These are phyloP conservation scores for Ernsta delagoae DNA, from an alignment of 2,888 invertebrate species.

Conservation along the genomic window DNA sequence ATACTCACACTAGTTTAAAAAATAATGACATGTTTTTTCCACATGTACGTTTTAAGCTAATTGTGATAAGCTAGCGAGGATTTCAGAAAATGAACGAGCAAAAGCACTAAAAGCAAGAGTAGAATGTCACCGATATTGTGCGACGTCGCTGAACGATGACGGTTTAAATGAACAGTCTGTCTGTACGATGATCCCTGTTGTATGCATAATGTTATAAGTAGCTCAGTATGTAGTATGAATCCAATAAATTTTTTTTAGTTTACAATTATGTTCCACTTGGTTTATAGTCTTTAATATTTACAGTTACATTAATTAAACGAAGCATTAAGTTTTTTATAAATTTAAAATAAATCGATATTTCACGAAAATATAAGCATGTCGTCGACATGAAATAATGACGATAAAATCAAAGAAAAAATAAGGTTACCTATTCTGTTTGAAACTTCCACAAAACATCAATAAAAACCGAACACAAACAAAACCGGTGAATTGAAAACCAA, in stretches of 20 bases:
- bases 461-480: slow-evolving; percentile 6
- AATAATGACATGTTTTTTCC: too few species aligned
- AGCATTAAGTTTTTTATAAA: too few species aligned
- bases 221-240: background rate
- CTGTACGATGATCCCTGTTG: too few species aligned
- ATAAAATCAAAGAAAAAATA: background rate
- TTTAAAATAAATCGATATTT: too few species aligned
- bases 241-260: too few species aligned
- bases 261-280: too few species aligned
- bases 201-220: slow-evolving; percentile 22
- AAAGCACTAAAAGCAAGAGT: slow-evolving; percentile 2
- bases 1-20: too few species aligned
- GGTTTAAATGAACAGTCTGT: slow-evolving; percentile 45
- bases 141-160: slow-evolving; percentile 27
- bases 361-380: too few species aligned
- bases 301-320: too few species aligned
- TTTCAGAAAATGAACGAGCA: slow-evolving; percentile 22
- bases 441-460: background rate
- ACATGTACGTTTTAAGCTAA: background rate
- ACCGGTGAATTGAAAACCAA: slow-evolving; percentile 15
- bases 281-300: too few species aligned
- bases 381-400: too few species aligned
- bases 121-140: slow-evolving; percentile 22
- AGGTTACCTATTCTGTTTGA: background rate
- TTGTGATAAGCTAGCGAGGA: background rate